Evolutionary conservation across 1,140 invertebrate species (phyloP), one percentile per base, ranked within the genome.

Genomic region (Maconellicoccus hirsutus): DNA sequence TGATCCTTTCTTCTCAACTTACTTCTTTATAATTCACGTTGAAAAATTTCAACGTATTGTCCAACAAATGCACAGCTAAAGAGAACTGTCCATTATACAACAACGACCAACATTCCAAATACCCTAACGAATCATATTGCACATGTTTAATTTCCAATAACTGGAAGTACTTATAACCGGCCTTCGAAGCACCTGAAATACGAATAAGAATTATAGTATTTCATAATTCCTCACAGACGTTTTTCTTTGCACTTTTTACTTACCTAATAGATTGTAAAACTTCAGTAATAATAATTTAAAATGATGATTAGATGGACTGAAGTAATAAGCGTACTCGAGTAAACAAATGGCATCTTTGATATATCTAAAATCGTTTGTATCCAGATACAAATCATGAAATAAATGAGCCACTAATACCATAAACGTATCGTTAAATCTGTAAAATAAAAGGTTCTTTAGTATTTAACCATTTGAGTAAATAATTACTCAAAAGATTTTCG

Each of bases 61-160:
- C 86, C 74, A 89, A 86, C 39, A 87, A 83, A 71, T 82, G 80
- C 4, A 82, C 80, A 25, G 87, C 87, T 27, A 86, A 80, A 0
- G 83, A 80, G 76, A 88, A 86, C 63, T 89, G 84, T 6, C 87
- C 91, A 22, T 86, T 82, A 63, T 87, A 80, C 2, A 71, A 39
- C 29, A 71, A 26, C 25, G 61, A 8, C 61, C 61, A 66, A 25
- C 61, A 66, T 10, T 93, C 87, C 70, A 93, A 81, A 81, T 93
- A 90, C 69, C 93, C 89, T 76, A 98, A 81, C 0, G 94, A 93
- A 81, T 97, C 93, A 77, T 96, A 82, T 78, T 98, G 95, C 73
- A 98, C 87, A 80, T 97, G 93, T 82, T 98, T 98, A 69, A 94
- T 85, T 76, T 98, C 94, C 77, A 98, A 80, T 69, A 81, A 81